phyloP scores from a whole-genome alignment of 1,140 invertebrate species.

The Eulimnadia texana region DNA sequence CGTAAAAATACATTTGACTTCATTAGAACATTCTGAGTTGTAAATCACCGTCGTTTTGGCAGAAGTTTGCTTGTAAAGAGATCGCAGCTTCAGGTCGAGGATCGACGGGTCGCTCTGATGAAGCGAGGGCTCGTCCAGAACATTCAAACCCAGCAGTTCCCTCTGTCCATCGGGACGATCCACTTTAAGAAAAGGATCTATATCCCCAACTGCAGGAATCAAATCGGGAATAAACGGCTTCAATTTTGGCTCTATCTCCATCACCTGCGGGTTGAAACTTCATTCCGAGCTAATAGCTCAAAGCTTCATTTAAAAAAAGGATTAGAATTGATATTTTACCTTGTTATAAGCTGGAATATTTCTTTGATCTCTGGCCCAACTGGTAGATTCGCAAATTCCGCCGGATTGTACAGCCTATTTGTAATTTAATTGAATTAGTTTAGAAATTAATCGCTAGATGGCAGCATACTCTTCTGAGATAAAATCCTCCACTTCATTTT shows the following conservation, averaged over 20 bases:
- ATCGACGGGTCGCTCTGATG: conserved; percentile 91
- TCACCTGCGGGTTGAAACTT: conserved; percentile 81
- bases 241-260: conserved; percentile 77
- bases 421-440: background rate
- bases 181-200: conserved; percentile 94
- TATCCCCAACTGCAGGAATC: conserved; percentile 94
- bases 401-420: conserved; percentile 59
- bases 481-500: background rate
- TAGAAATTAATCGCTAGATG: background rate
- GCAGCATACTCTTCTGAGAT: background rate
- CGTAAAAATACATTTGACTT: background rate
- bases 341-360: conserved; percentile 81
- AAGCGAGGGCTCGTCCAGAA: conserved; percentile 81
- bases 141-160: conserved; percentile 60
- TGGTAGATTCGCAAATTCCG: conserved; percentile 66
- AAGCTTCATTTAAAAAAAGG: background rate
- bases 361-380: conserved; percentile 78
- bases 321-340: conserved; percentile 37
- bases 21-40: background rate
- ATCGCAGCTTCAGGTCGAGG: conserved; percentile 78
- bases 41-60: conserved; percentile 31
- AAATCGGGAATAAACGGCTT: conserved; percentile 92
- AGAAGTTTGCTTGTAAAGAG: conserved; percentile 53
- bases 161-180: conserved; percentile 56
- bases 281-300: background rate